Evolutionary conservation across 2,797 vertebrate species (phyloP).

Genomic region (Sebastes oblongus): DNA sequence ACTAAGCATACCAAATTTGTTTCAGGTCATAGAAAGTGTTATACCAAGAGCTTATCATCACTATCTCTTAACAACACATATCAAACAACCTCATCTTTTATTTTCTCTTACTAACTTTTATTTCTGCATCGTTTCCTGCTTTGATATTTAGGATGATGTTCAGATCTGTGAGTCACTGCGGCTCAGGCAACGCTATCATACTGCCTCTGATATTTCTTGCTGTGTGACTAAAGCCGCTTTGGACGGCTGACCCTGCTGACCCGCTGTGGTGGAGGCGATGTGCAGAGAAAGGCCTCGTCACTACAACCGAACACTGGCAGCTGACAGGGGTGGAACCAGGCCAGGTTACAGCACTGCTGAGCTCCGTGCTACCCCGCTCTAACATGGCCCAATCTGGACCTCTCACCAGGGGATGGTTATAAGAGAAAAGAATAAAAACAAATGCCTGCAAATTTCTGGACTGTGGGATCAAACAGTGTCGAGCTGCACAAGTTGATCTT

Average conservation of each 20-base stretch:
- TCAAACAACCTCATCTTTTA: not conserved
- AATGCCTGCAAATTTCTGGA: not conserved
- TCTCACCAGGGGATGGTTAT: not conserved
- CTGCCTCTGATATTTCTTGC: not conserved
- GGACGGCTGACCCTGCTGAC: conserved; percentile 46
- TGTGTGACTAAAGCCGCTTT: conserved; percentile 36
- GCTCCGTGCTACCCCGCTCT: conserved; percentile 23
- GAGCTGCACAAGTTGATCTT: not conserved
- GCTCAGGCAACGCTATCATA: not conserved
- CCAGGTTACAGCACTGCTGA: conserved; percentile 56
- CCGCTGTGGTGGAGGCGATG: conserved; percentile 33
- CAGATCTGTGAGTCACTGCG: conserved; percentile 8
- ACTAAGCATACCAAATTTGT: not conserved
- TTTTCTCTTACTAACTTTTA: not conserved
- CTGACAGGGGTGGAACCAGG: conserved; percentile 38
- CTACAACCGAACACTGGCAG: conserved; percentile 40
- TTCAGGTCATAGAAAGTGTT: not conserved
- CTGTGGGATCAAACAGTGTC: not conserved
- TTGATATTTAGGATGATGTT: not conserved
- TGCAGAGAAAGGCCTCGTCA: conserved; percentile 27
- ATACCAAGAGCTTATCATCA: not conserved
- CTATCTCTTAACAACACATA: not conserved
- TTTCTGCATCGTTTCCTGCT: not conserved
- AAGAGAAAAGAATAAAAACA: not conserved
- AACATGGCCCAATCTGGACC: conserved; percentile 47